Base-by-base conservation (phyloP, 1,140 invertebrate species). In the Aleiodes sp. region DNA sequence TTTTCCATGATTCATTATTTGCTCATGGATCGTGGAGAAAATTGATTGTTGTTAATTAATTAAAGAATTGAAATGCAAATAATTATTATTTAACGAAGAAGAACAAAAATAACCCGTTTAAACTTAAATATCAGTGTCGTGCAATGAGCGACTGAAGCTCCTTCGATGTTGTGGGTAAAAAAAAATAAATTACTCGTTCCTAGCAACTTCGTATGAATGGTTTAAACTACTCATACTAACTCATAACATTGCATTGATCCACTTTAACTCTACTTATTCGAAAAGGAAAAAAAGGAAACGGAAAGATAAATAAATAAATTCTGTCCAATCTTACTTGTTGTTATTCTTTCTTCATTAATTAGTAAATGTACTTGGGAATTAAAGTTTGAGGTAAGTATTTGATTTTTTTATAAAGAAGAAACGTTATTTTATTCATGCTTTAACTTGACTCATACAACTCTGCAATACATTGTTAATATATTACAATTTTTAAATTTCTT, bases 161-260 rank as follows among this genome's bases (percentile, higher is more conserved):
- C 79, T 59, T 85, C 81, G 82, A 79, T 86, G 84, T 86, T 85
- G 83, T 86, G 83, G 78, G 83, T 84, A 86, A 84, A 80, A 80
- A 81, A 52, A 52, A 52, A 14, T 59, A 59, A 16, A 59, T 52
- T 84, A 84, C 80, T 86, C 82, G 80, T 84, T 86, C 83, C 80
- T 85, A 84, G 83, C 78, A 84, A 84, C 79, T 84, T 78, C n/a
- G 82, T 86, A 85, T 86, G 83, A 59, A 59, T 59, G 56, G 14
- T 59, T 59, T 59, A 14, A 64, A 84, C 76, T 84, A 86, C 80
- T 85, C 83, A 83, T 84, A 85, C 78, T 85, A 29, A 82, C 82
- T 83, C 77, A 80, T 85, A 84, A 84, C 80, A 83, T 84, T 86
- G 81, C 82, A 84, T 84, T 83, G 81, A 84, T 83, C 80, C 83